These are phyloP conservation scores for Chiloscyllium punctatum DNA, from an alignment of 2,797 vertebrate species.

Conservation along the genomic window DNA sequence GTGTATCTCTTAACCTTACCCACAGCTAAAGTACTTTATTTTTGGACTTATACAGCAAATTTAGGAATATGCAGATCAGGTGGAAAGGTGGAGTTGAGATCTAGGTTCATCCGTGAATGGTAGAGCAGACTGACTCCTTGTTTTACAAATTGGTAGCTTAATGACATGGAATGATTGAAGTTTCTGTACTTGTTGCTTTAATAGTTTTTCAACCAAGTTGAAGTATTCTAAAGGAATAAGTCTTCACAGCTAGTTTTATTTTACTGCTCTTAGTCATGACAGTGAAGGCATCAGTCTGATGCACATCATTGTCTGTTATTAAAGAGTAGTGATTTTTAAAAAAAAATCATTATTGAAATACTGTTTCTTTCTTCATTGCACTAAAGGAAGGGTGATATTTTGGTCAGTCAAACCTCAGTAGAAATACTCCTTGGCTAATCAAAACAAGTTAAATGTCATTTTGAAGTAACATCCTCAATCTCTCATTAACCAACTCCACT, in stretches of 20 bases:
- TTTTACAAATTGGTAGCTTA: no score
- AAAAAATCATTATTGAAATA: not conserved
- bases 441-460: not conserved
- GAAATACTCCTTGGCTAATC: not conserved
- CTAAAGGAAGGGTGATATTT: not conserved
- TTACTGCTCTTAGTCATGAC: not conserved
- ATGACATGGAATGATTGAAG: no score
- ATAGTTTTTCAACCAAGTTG: no score
- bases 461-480: not conserved
- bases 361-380: not conserved
- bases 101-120: not conserved
- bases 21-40: not conserved
- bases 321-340: not conserved
- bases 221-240: not conserved
- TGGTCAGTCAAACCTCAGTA: not conserved
- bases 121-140: not conserved
- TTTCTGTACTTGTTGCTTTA: no score
- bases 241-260: not conserved
- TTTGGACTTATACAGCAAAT: not conserved
- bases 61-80: not conserved
- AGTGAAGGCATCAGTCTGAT: not conserved
- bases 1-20: not conserved
- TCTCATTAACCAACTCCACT: not conserved
- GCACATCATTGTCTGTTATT: no score
- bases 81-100: not conserved